Base-by-base conservation (phyloP, 2,113 vertebrate species). In the Cynopterus brachyotis region DNA sequence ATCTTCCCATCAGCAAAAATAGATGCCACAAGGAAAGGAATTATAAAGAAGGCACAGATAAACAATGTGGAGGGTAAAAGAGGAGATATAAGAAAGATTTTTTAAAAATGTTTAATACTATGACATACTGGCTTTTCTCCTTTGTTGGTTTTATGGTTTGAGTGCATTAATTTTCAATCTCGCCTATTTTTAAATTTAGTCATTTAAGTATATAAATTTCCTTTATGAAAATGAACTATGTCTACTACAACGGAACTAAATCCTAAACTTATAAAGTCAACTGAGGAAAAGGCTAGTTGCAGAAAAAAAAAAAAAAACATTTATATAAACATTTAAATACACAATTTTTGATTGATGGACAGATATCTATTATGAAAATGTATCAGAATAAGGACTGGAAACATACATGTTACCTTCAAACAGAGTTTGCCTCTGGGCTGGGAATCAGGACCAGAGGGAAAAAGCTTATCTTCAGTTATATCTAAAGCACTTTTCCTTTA, bases 161-260 rank as follows among this genome's bases (percentile, higher is more conserved):
- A 93, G 11, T 70, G 30, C 42, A 76, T 37, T 81, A 53, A 91
- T 35, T 73, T 90, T 62, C 80, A 83, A 2, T 59, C 37, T 79
- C 35, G 5, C n/a, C 86, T 76, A 60, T 62, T 92, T 92, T 96
- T 87, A 45, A 95, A 88, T 64, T 35, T 95, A 88, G 37, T 9
- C 28, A 72, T 57, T 57, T 90, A 66, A 90, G 15, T 57, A 45
- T 53, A 59, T 42, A 88, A 9, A 81, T 45, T 62, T 79, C 60
- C 53, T 76, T 32, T 72, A 90, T 79, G 5, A 91, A 94, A 90
- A 87, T 50, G 20, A 75, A 53, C 42, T n/a, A 5, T 37, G 50
- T 57, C 16, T 45, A 45, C 37, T 62, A 78, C 37, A 75, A 76
- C 57, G 17, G 55, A 9, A 75, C 40, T 73, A 86, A 76, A 76